Evolutionary conservation across 2,888 invertebrate genomes (phyloP).

Genomic region (Balanococcus diminutus): DNA sequence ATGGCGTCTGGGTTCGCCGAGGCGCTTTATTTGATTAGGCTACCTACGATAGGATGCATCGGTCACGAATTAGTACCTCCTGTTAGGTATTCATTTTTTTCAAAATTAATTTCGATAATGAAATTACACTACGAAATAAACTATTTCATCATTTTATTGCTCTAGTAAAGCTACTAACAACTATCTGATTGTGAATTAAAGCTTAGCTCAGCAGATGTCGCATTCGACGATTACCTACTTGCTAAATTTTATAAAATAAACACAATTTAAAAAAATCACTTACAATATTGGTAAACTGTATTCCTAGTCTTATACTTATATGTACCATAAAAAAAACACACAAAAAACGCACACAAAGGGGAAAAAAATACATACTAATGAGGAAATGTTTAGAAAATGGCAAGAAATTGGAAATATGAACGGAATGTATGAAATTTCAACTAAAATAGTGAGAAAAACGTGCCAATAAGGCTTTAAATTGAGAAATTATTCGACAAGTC

Average conservation of each 20-base stretch:
- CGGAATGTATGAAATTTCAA: background rate
- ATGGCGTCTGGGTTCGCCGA: too few species aligned
- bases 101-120: background rate
- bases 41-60: background rate
- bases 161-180: conserved; percentile 18
- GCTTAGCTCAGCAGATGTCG: background rate
- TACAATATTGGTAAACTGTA: background rate
- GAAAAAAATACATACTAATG: background rate
- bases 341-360: background rate
- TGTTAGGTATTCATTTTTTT: background rate
- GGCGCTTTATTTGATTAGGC: too few species aligned
- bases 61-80: background rate
- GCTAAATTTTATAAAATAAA: background rate
- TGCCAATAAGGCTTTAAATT: background rate
- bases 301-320: background rate
- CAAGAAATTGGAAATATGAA: conserved; percentile 11
- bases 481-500: background rate
- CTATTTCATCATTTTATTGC: conserved; percentile 10
- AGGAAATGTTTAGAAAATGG: background rate
- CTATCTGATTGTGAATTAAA: conserved; percentile 9
- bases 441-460: background rate
- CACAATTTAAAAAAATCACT: background rate
- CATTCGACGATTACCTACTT: background rate
- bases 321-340: background rate
- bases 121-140: background rate